phyloP scores from a whole-genome alignment of 23 tunicate species.

The Pegea sp. region DNA sequence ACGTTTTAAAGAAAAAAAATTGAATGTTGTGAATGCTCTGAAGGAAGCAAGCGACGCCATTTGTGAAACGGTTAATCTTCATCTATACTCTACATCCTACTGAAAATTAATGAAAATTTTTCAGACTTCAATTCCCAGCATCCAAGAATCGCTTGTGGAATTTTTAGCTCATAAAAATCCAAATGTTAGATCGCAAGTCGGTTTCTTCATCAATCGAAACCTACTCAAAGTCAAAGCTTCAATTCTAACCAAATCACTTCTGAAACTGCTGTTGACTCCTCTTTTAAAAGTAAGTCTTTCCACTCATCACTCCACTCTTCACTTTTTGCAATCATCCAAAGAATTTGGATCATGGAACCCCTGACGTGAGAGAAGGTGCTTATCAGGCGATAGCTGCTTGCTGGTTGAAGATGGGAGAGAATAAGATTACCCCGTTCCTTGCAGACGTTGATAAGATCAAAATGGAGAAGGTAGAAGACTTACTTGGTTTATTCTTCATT shows the following conservation, averaged over 20 bases:
- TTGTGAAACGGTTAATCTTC: slow-evolving; percentile 18
- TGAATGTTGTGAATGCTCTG: slow-evolving; percentile 53
- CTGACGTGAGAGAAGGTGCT: slow-evolving; percentile 73
- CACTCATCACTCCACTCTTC: too few relatives aligned
- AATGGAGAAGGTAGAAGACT: slow-evolving; percentile 42
- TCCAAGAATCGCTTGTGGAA: slow-evolving; percentile 49
- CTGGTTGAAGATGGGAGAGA: slow-evolving; percentile 30
- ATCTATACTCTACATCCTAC: not conserved
- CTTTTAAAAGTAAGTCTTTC: slow-evolving; percentile 23
- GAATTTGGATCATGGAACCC: slow-evolving; percentile 81
- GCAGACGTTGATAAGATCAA: slow-evolving; percentile 77
- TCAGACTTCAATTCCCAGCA: slow-evolving; percentile 33
- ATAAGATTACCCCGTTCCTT: slow-evolving; percentile 36
- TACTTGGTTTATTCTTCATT: not conserved
- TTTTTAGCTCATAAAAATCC: slow-evolving; percentile 74
- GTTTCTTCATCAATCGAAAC: slow-evolving; percentile 43
- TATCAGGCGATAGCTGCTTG: slow-evolving; percentile 53
- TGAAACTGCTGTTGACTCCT: slow-evolving; percentile 39
- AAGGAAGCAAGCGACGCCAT: slow-evolving; percentile 75
- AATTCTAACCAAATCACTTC: slow-evolving; percentile 35
- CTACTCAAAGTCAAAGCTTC: slow-evolving; percentile 46
- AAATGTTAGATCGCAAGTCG: slow-evolving; percentile 52
- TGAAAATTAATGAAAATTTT: not conserved
- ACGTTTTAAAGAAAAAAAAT: slow-evolving; percentile 86
- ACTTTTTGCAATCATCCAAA: slow-evolving; percentile 3